Evolutionary conservation across 2,113 vertebrate species (phyloP), one percentile per base, ranked within the genome.

Genomic region (Agapornis roseicollis): DNA sequence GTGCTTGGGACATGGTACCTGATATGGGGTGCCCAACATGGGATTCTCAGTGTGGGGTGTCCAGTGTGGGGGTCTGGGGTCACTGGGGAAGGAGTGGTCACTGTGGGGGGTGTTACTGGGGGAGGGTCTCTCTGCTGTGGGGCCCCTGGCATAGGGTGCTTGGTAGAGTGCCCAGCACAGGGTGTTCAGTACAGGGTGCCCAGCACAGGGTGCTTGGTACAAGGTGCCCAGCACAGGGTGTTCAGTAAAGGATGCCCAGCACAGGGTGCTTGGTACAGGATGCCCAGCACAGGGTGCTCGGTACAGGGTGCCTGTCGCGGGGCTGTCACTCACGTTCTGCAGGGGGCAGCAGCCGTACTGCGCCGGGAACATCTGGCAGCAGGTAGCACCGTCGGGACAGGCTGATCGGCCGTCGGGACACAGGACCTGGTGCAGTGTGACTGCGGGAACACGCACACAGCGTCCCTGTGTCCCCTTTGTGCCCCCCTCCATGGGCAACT

Each of bases 341-440:
- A 88, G 79, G 37, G 93, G 88, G 33, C 92, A 94, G 88, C 92
- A 94, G 84, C 92, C 88, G 1, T 88, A 94, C 42, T 29, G 72
- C 0, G 13, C 1, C 5, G 68, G 63, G 72, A 84, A 42, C 83
- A 94, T 68, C 49, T 41, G 88, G 88, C 92, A 94, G 93, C 93
- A 94, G 37, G 88, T 94, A 1, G 73, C 13, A 24, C 93, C 93
- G 3, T 94, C 84, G 3, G 93, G 93, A 94, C 92, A 94, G 2
- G 22, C 73, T 0, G 92, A 94, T 73, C 3, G 88, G 42, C 88
- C 68, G 0, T 84, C 88, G 5, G 92, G 92, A 56, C 92, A 94
- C 88, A 91, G 79, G 79, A 91, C 84, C 61, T 84, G 73, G 55
- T 1, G 84, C 61, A 58, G 49, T 1, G 27, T 1, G 0, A 69